phyloP scores from a whole-genome alignment of 2,797 vertebrate species.

The Staurois parvus region DNA sequence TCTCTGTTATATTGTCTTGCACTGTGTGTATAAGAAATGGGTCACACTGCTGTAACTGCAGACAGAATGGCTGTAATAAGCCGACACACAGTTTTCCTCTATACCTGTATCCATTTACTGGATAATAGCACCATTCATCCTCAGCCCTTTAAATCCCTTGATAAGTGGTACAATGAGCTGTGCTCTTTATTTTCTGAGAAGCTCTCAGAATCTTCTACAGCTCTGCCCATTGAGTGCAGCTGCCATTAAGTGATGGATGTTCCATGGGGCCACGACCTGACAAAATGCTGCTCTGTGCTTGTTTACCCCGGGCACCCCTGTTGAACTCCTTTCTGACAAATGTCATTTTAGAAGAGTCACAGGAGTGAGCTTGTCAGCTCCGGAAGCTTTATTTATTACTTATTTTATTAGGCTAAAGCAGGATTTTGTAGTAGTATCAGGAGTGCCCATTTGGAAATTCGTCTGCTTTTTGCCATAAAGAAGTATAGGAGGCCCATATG shows the following conservation, averaged over 20 bases:
- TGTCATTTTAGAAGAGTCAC: background rate
- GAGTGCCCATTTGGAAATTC: no score
- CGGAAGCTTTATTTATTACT: no score
- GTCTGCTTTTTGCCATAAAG: no score
- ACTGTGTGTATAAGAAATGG: background rate
- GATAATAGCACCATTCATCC: background rate
- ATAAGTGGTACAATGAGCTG: background rate
- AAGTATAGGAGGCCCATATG: no score
- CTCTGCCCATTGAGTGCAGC: background rate
- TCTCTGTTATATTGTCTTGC: background rate
- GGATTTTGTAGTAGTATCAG: no score
- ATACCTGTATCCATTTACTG: constrained; percentile 13
- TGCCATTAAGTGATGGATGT: constrained; percentile 9
- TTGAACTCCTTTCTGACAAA: background rate
- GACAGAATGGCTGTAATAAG: background rate
- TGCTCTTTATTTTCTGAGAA: background rate
- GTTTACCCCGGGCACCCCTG: background rate
- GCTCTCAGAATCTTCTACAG: background rate
- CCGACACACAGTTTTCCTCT: no score
- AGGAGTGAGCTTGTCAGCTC: background rate
- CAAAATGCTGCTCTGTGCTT: background rate
- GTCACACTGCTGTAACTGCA: background rate
- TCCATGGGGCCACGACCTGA: background rate
- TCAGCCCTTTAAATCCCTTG: background rate
- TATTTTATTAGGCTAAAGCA: no score